Percentiles rank a stretch among this genome's conserved stretches.
Conservation (phyloP, 64 coral and sea anemone species). For the Dendrophyllia cribrosa region DNA sequence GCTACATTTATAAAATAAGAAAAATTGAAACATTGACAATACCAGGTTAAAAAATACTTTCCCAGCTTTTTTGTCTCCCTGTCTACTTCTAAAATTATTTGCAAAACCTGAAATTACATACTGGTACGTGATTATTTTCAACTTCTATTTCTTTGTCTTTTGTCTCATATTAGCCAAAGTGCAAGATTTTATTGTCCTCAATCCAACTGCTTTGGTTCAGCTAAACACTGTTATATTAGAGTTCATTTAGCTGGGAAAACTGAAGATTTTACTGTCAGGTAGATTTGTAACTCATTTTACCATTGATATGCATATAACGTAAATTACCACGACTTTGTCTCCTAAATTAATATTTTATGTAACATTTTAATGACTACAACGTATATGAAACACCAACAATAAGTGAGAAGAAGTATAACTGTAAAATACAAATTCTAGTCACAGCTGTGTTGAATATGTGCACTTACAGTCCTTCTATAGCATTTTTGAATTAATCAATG, state of each 20-base stretch:
- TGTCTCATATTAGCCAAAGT: conserved; percentile 70
- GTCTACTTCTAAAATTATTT: no score
- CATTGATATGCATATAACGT: no score
- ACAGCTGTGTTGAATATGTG: not conserved
- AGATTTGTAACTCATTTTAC: not conserved
- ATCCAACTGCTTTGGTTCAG: conserved; percentile 62
- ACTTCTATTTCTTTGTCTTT: not conserved
- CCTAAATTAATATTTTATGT: no score
- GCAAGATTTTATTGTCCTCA: conserved; percentile 91
- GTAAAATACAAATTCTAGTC: no score
- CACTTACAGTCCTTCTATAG: not conserved
- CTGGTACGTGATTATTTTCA: not conserved
- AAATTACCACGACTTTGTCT: no score
- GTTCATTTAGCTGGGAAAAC: conserved; percentile 86
- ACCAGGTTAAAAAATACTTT: no score
- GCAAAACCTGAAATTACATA: not conserved
- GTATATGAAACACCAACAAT: no score
- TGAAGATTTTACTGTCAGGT: conserved; percentile 85
- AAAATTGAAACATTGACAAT: no score
- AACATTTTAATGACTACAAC: no score
- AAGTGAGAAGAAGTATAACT: no score
- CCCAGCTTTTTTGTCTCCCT: no score
- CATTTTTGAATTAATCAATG: not conserved
- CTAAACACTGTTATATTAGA: conserved; percentile 85
- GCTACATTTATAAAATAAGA: no score